Base-by-base conservation (phyloP, 1,140 invertebrate genomes). In the Triops cancriformis region DNA sequence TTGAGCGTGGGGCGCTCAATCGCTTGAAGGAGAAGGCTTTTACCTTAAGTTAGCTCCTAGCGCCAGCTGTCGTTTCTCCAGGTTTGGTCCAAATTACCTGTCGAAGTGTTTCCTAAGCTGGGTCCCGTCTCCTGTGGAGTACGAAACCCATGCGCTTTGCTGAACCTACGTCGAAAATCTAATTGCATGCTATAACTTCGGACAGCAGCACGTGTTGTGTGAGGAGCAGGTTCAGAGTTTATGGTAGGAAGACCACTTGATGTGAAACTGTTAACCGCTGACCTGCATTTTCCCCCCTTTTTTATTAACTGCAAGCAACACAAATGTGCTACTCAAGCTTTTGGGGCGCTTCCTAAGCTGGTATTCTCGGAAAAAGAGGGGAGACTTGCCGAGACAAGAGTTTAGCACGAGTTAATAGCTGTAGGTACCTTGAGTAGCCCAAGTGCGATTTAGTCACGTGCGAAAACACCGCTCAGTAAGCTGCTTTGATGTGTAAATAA, bases 171-270 rank as follows among this genome's bases (percentile, higher is more conserved):
- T 23, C 51, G 51, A 64, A 64, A 64, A 23, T 64, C 51, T 64
- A 64, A 64, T 64, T 64, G n/a, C 51, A 64, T 64, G 51, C 51
- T 64, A 64, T 64, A 64, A n/a, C 51, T 64, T 9, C 23, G 51
- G 18, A 1, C 51, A 64, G 51, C 23, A 23, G 14, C 51, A 18
- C 14, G 51, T n/a, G 23, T 64, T n/a, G 14, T 64, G 51, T 23
- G 23, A 64, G 51, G 7, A 37, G 51, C 51, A 23, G 23, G 51
- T 5, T 64, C 51, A 23, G 6, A 64, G 23, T 64, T 64, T 64
- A 64, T 64, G 51, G 51, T 64, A 37, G 31, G 51, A 64, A 64
- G 51, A 64, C n/a, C 51, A 18, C 18, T 10, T 64, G 14, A 64
- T 64, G 23, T 64, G 51, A 23, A 64, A 64, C 51, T 64, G 51